Evolutionary conservation across 2,888 invertebrate species (phyloP), one percentile per base, ranked within the genome.

Genomic region (Hymenopus coronatus): DNA sequence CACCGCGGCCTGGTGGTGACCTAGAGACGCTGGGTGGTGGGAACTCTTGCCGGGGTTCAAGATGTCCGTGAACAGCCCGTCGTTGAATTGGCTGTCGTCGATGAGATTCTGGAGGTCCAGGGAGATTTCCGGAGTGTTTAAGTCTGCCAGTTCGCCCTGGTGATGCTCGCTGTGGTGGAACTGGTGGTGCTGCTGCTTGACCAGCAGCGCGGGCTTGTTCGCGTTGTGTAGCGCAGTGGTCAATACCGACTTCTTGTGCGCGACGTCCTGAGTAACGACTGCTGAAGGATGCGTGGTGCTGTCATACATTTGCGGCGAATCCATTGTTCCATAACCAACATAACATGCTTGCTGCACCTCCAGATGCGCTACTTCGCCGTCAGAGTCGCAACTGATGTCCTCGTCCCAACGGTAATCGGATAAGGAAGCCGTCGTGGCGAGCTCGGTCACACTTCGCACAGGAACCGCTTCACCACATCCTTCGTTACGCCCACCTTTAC

Each of bases 81-180:
- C 97, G 92, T 96, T 96, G 94, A 98, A 98, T 94, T 98, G 97
- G 54, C 95, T 94, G 93, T 98, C 98, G 94, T 98, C 98, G 92
- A 98, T 98, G 92, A 98, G 95, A 93, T 97, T 97, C 92, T 98
- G 98, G 91, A 98, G 94, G 92, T 98, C 98, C 92, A 98, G 94
- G 91, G 98, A 97, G 93, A 98, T 98, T 94, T 98, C 98, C 91
- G 98, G 97, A 89, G 97, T 97, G 93, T 98, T 98, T 92, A 98
- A 95, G 93, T 98, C 98, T 92, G 97, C 97, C 90, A 98, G 94
- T 92, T 98, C 98, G 84, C 95, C 95, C 90, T 94, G 94, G 33
- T 94, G 94, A 82, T 96, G 96, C 90, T 97, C 97, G 90, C 96
- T 96, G 93, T 96, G 97, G 91, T 96, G 95, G 90, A 97, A 95